phyloP scores from a whole-genome alignment of 2,888 invertebrate species.

The Vandiemenella viatica region DNA sequence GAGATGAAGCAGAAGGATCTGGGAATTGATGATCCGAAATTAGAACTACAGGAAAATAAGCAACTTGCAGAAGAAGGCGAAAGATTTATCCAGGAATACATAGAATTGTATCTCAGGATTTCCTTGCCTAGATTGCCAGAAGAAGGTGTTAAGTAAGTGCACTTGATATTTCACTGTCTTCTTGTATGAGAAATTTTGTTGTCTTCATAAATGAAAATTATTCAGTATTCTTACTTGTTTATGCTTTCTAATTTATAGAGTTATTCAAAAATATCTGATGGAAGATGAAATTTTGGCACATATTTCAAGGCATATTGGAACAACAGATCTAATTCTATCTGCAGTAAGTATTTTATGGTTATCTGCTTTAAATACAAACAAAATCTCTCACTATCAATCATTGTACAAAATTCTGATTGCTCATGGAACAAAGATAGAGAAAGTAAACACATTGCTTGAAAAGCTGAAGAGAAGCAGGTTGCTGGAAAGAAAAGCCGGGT shows the following conservation, averaged over 20 bases:
- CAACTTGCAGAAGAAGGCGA: conserved; percentile 53
- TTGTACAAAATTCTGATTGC: neutral
- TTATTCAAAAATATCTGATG: conserved; percentile 48
- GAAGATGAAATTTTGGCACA: conserved; percentile 50
- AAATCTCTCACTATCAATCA: neutral
- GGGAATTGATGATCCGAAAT: conserved; percentile 42
- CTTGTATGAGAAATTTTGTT: too few relatives aligned
- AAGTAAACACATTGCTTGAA: too few relatives aligned
- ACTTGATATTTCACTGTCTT: neutral
- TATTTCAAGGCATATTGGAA: conserved; percentile 60
- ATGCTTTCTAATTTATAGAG: conserved; percentile 26
- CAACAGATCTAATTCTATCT: conserved; percentile 65
- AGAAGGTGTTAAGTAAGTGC: conserved; percentile 36
- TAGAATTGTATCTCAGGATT: conserved; percentile 50
- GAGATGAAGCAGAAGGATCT: conserved; percentile 49
- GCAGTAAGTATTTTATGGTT: conserved; percentile 39
- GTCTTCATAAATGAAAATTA: too few relatives aligned
- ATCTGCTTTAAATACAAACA: neutral
- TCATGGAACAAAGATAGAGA: too few relatives aligned
- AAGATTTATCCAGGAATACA: conserved; percentile 45
- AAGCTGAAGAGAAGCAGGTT: too few relatives aligned
- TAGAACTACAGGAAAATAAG: conserved; percentile 49
- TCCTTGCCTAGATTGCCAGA: conserved; percentile 58
- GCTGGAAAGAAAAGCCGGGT: too few relatives aligned
- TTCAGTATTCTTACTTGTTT: conserved; percentile 1